phyloP scores from a whole-genome alignment of 1,140 invertebrate species.

The Drosophila subobscura region DNA sequence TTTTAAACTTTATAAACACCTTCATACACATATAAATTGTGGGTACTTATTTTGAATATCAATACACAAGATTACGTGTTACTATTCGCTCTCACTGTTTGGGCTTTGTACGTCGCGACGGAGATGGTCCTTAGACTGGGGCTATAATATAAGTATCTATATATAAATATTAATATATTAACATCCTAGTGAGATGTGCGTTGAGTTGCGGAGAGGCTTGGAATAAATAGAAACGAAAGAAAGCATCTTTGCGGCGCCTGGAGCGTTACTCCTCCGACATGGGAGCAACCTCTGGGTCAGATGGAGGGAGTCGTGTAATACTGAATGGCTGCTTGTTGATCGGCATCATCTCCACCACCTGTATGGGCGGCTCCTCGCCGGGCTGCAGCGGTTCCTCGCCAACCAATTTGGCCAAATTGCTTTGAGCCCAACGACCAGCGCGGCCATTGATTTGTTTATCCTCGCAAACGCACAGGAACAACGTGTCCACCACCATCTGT shows the following conservation, averaged over 20 bases:
- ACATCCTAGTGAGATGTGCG: conserved; percentile 60
- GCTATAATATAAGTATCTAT: conserved; percentile 16
- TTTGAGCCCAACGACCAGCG: conserved; percentile 87
- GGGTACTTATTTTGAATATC: conserved; percentile 51
- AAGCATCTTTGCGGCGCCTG: not conserved
- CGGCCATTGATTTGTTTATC: conserved; percentile 88
- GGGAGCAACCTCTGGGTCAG: conserved; percentile 63
- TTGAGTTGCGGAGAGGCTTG: conserved; percentile 38
- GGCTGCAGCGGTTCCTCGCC: conserved; percentile 83
- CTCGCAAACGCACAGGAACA: conserved; percentile 97
- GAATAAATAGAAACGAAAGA: conserved; percentile 18
- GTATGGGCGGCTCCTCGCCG: conserved; percentile 77
- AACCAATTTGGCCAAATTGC: conserved; percentile 86
- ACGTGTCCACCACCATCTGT: conserved; percentile 97
- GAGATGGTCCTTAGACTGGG: conserved; percentile 16
- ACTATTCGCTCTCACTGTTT: conserved; percentile 19
- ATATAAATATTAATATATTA: conserved; percentile 44
- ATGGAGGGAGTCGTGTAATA: conserved; percentile 62
- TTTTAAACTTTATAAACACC: conserved; percentile 63
- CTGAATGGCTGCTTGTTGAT: conserved; percentile 83
- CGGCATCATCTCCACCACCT: conserved; percentile 81
- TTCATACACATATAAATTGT: conserved; percentile 52
- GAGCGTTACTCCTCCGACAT: conserved; percentile 59
- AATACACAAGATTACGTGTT: conserved; percentile 33
- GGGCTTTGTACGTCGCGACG: conserved; percentile 47